Base-by-base conservation (phyloP, 2,113 vertebrate genomes). In the Dissostichus mawsoni region DNA sequence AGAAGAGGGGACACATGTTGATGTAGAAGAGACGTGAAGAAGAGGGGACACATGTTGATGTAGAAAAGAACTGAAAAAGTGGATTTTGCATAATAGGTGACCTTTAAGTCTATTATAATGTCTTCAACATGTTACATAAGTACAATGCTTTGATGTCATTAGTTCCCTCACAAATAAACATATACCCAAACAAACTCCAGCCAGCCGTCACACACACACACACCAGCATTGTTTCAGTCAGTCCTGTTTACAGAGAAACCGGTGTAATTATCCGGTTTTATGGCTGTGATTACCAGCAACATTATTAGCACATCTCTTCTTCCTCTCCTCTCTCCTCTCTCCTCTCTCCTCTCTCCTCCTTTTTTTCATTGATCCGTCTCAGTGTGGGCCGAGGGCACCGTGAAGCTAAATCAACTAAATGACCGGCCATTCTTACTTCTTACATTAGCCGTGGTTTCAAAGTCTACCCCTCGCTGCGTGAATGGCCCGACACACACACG, bases 191-290 rank as follows among this genome's bases (percentile, higher is more conserved):
- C 58, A 63, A 57, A 44, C n/a, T 0, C n/a, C 58, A 80, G 29
- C 20, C 14, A 20, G 20, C 20, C 20, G 20, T 20, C 20, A 20
- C 20, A 20, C 20, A 20, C 20, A 61, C 67, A 64, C 51, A 36
- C 45, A 12, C 14, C 57, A 36, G 50, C 45, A 1, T 25, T 74
- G 56, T 45, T 69, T 72, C 65, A 78, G 82, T 81, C 41, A 23
- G 55, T 71, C 73, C 66, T 81, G 85, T 81, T 85, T 86, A 76
- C 83, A 75, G 74, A 90, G 76, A 85, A 82, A 82, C 73, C 6
- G 12, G 58, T 82, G 84, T 88, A 89, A 92, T 92, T 88, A 92
- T 91, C 4, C 41, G 77, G 85, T 84, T 92, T 93, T 90, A 91
- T 12, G 71, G 74, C 75, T 80, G 63, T 90, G 84, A 92, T 92